Base-by-base conservation (phyloP, 2,797 vertebrate genomes). In the Lacerta viridis region DNA sequence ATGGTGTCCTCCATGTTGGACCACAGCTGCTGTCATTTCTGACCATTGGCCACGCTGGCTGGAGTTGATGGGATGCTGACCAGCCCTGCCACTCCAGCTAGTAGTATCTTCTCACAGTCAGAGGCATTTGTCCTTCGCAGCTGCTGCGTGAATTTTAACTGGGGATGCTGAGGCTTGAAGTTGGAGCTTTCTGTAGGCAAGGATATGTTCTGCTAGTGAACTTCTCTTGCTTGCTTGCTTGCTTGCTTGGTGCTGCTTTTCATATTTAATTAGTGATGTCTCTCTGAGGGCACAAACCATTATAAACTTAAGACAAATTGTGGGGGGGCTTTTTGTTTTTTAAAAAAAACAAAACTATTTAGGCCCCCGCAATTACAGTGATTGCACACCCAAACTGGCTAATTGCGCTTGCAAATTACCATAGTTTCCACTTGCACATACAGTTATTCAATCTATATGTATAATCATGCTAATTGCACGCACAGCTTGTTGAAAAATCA, bases 331-430 rank as follows among this genome's bases (percentile, higher is more conserved):
- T 20, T 74, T 39, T 39, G 39, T 39, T 41, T 41, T 41, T 33
- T 23, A 1, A 13, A 23, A 71, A 83, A 66, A 36, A 55, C 50
- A 69, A 69, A 80, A 91, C 87, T 93, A 91, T 93, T 94, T 95
- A 94, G 91, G 93, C 92, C 93, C 93, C 94, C 89, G 92, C 93
- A 95, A 96, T 96, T 96, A 96, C 94, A 91, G 85, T 96, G 94
- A 95, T 93, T 96, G 93, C 92, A 90, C 88, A 94, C 94, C 94
- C 93, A 96, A 95, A 94, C 93, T 93, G 91, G 93, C 92, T 96
- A 96, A 96, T 96, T 95, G 94, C 94, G 93, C 91, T 95, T 94
- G 91, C 92, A 95, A 95, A 95, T 96, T 96, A 95, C 93, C 91
- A 74, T 66, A 93, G 87, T 93, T 94, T 92, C 93, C 90, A 93